Evolutionary conservation across 1,140 invertebrate genomes (phyloP), one percentile per base, ranked within the genome.

Genomic region (Sinonovacula constricta): DNA sequence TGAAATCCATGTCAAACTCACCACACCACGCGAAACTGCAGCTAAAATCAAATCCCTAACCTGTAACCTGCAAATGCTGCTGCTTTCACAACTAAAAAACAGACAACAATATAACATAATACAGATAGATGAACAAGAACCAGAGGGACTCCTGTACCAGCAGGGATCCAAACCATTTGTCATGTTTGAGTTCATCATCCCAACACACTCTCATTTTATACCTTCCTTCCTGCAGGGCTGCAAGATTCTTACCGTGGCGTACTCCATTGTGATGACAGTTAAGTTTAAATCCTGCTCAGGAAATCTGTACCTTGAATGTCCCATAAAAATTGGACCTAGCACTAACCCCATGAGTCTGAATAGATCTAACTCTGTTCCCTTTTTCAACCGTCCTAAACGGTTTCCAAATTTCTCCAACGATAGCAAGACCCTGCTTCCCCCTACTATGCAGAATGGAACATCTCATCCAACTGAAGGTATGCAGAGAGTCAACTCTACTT

Each of bases 371-470:
- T 65, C 80, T 15, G 83, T 88, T 49, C 87, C 87, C 1, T 45
- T 87, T 24, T 88, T 88, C 69, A 86, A 86, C 24, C 34, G 84
- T 30, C 82, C 87, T 3, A 78, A 81, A 28, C 57, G 87, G 10
- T 88, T 87, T 79, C 87, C 87, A 12, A 77, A 81, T 36, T 87
- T 87, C 76, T 83, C 86, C 96, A 97, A 90, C 26, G 72, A 88
- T 95, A 96, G 90, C 97, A 96, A 53, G 96, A 45, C 39, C 18
- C 96, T 24, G 96, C 54, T 36, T 1, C 7, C 22, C 15, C 15
- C 54, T 3, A 75, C 51, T 30, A 31, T 33, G 39, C 60, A 65
- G 56, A 75, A 75, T 45, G 72, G 72, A 49, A 66, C 10, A 2
- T 31, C 53, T 1, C 15, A 39, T 45, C 5, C 68, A 22, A 56